Evolutionary conservation across 2,113 vertebrate genomes (phyloP), one percentile per base, ranked within the genome.

Genomic region (Spea bombifrons): DNA sequence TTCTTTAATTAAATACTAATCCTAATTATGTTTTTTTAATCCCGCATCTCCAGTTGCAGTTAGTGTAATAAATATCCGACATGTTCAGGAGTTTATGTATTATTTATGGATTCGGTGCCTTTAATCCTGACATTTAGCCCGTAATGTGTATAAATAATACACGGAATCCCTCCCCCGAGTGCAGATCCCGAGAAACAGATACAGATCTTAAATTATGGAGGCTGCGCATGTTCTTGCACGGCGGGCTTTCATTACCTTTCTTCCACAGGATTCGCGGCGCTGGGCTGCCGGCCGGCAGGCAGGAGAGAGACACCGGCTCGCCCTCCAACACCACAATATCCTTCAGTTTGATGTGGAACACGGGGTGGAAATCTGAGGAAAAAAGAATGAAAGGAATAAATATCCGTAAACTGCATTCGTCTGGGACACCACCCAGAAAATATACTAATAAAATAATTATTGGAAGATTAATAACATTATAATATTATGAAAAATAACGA

Each of bases 311-410:
- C 81, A 97, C 91, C 0, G 96, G 93, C 76, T 99, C 96, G 0
- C 96, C 97, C 83, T 99, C 97, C 78, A 99, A 89, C 83, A 98
- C 90, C 84, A 98, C 94, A 81, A 97, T 95, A 89, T 99, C 96
- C 91, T 96, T 95, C 85, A 99, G 89, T 79, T 99, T 98, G 84
- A 99, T 97, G 86, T 98, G 97, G 89, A 99, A 99, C 79, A 98
- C 86, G 1, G 97, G 97, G 76, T 94, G 94, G 57, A 98, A 99
- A 86, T 99, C 97, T 99, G 86, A n/a, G 66, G 64, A 13, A 48
- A 65, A 75, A 15, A 75, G 5, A 75, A 66, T 8, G 12, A 13
- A 4, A 0, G 30, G 8, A 66, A 44, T 66, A 30, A 66, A n/a
- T 16, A n/a, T n/a, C 13, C n/a, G 55, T 30, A 30, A 30, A 30